Base-by-base conservation (phyloP, 2,888 invertebrate genomes). In the Halocaridina rubra region DNA sequence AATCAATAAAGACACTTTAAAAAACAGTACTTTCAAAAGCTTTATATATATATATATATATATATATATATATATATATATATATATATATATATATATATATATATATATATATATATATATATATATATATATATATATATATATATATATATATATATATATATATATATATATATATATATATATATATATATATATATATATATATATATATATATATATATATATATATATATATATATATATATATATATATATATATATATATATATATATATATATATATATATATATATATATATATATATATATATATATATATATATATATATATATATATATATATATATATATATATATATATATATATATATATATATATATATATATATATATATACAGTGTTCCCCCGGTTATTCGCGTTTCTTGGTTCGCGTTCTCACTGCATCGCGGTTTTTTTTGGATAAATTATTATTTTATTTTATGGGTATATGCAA, bases 51-150 rank as follows among this genome's bases (percentile, higher is more conserved):
- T 29, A 71, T 71, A 71, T 71, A 71, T 71, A 71, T 71, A 71
- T 71, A 71, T 29, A 71, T 71, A 71, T 71, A 71, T 71, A 71
- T 71, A 29, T 71, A 71, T 71, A 71, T 71, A 71, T 71, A 71
- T 71, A 71, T 71, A 71, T 71, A 71, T 71, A 71, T 71, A 71
- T 71, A 71, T 71, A 71, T 71, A 71, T 71, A 71, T 71, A 71
- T 71, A 71, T 71, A 71, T 71, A 71, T 71, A 71, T 71, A 71
- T 71, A 71, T 30, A 71, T 71, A 71, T 71, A 71, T 71, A 29
- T 71, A 29, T 71, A 29, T 71, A 29, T 71, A 29, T 71, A 29
- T 71, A 29, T 30, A 29, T 71, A 71, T 71, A 30, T 71, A 71
- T 71, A 30, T 71, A 71, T 30, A 71, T 71, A 71, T 71, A 71